Percentiles rank a stretch among this genome's conserved stretches.
These are phyloP conservation scores for Carassius gibelio DNA, from an alignment of 2,113 vertebrate genomes.

Conservation along the genomic window DNA sequence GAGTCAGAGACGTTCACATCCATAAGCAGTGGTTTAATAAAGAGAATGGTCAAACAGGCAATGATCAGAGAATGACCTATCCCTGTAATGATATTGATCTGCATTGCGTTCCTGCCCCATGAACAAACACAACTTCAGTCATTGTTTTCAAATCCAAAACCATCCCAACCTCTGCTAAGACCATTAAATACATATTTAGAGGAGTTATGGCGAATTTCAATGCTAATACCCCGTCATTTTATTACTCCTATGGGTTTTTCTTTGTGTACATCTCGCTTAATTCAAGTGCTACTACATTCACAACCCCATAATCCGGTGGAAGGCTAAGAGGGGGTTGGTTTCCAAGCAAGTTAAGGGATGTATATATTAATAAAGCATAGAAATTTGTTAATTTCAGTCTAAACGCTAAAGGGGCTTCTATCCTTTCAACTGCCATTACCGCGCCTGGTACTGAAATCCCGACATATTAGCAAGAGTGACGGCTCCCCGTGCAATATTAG, in stretches of 20 bases:
- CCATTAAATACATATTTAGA: constrained; percentile 61
- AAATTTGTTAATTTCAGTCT: constrained; percentile 74
- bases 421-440: constrained; percentile 64
- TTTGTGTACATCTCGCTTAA: constrained; percentile 58
- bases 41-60: too few species aligned
- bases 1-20: too few species aligned
- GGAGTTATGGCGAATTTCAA: constrained; percentile 61
- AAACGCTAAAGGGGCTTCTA: constrained; percentile 71
- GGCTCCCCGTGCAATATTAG: constrained; percentile 64
- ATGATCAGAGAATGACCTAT: too few species aligned
- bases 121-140: constrained; percentile 51
- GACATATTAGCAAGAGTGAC: constrained; percentile 75
- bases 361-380: constrained; percentile 68
- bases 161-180: constrained; percentile 53
- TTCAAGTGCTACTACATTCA: constrained; percentile 69
- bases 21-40: too few species aligned
- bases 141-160: constrained; percentile 46
- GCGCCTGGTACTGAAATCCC: constrained; percentile 69
- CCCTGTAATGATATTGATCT: constrained; percentile 60
- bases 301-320: constrained; percentile 72
- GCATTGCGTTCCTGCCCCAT: constrained; percentile 24
- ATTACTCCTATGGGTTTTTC: constrained; percentile 23
- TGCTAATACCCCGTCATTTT: constrained; percentile 50
- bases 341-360: constrained; percentile 68
- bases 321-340: constrained; percentile 65